phyloP scores from a whole-genome alignment of 1,140 invertebrate species.

The Helicoverpa armigera region DNA sequence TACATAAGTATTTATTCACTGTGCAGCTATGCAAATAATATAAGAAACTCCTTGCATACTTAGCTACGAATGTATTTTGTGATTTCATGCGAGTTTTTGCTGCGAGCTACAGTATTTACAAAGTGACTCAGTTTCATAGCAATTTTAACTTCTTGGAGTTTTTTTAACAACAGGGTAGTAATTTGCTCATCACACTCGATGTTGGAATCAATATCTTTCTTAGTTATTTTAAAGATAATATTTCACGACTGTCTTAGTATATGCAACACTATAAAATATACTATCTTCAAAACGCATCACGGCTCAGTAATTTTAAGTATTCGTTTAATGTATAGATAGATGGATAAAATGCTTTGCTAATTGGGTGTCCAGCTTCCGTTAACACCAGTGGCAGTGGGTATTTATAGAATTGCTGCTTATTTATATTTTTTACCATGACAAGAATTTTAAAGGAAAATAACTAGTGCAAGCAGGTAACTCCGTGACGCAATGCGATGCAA shows the following conservation, averaged over 20 bases:
- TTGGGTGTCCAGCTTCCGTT: slow-evolving; percentile 40
- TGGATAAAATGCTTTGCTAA: slow-evolving; percentile 39
- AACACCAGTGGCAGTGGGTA: background rate
- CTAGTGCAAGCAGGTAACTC: slow-evolving; percentile 24
- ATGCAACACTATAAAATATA: slow-evolving; percentile 20
- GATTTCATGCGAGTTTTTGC: slow-evolving; percentile 30
- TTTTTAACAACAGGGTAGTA: background rate
- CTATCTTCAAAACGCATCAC: slow-evolving; percentile 29
- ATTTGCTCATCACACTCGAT: no score
- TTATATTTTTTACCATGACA: background rate
- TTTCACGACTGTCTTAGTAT: background rate
- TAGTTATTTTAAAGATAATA: no score
- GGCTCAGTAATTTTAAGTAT: slow-evolving; percentile 42
- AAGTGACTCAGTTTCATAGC: background rate
- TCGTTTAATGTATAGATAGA: slow-evolving; percentile 13
- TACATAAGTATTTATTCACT: slow-evolving; percentile 48
- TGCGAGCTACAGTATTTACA: no score
- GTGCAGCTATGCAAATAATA: slow-evolving; percentile 50
- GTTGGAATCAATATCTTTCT: no score
- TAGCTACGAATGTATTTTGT: slow-evolving; percentile 26
- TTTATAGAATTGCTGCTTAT: slow-evolving; percentile 15
- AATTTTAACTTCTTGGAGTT: background rate
- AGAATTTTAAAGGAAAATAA: background rate
- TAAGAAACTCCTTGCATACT: slow-evolving; percentile 29
- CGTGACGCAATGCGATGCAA: slow-evolving; percentile 7